A percentile compares a stretch with the other conserved stretches of the same genome.
Conservation (phyloP, 2,113 vertebrate genomes). For the Irena cyanogastra region DNA sequence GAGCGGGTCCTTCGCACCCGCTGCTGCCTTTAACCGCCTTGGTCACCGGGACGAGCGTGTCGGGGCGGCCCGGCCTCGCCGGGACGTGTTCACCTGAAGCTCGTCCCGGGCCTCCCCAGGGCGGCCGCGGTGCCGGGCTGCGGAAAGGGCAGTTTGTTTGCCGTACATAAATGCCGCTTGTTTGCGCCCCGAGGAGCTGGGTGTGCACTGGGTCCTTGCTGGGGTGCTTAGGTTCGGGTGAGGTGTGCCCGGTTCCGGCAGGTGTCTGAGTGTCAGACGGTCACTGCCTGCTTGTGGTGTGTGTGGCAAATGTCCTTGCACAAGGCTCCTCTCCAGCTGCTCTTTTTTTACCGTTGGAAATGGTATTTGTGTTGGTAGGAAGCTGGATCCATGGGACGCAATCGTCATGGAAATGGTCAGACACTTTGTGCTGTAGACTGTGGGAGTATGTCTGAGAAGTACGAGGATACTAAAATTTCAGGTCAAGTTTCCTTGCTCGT, state of each 20-base stretch:
- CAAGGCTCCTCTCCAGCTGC: too few relatives aligned
- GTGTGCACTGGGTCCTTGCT: fast-evolving
- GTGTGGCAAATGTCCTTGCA: neutral
- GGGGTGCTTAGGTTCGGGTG: fast-evolving
- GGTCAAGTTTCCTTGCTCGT: neutral
- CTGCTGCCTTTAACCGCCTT: neutral
- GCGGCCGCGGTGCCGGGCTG: neutral
- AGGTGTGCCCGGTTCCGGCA: neutral
- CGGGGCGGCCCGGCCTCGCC: neutral
- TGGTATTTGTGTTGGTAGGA: neutral
- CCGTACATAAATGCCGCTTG: fast-evolving
- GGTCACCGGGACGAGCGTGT: neutral
- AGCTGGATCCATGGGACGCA: neutral
- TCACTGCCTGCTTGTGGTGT: fast-evolving
- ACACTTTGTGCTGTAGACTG: neutral
- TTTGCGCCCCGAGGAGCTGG: fast-evolving
- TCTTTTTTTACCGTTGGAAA: fast-evolving
- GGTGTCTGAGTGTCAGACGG: fast-evolving
- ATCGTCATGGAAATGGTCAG: neutral
- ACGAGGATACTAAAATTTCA: neutral
- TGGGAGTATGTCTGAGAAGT: neutral
- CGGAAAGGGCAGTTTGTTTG: too few relatives aligned
- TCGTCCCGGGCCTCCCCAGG: neutral
- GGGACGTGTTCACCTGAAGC: neutral
- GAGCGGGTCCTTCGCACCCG: too few relatives aligned